Percentiles rank a stretch among this genome's conserved stretches.
phyloP scores from a whole-genome alignment of 92 coral and sea anemone species.

The Scolanthus callimorphus region DNA sequence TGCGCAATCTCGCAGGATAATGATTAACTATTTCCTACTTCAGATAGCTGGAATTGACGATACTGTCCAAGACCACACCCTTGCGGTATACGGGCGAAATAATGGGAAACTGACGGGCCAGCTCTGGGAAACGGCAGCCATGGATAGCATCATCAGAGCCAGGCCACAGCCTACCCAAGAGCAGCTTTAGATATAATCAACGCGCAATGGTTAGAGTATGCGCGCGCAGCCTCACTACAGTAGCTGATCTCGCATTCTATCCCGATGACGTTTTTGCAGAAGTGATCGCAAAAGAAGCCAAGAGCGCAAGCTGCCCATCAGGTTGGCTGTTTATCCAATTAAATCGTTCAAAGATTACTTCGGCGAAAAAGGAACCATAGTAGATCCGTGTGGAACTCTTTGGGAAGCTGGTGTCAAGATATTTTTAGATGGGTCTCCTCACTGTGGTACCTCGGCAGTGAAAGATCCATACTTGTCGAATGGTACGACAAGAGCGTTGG shows the following conservation, averaged over 20 bases:
- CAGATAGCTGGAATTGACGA: conserved; percentile 21
- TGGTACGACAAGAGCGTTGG: conserved; percentile 24
- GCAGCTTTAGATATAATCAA: not conserved
- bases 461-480: conserved; percentile 29
- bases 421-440: conserved; percentile 54
- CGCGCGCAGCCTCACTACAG: conserved; percentile 34
- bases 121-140: conserved; percentile 13
- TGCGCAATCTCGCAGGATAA: too few relatives aligned
- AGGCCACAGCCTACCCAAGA: conserved; percentile 4
- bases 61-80: not conserved
- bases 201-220: conserved; percentile 37
- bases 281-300: too few relatives aligned
- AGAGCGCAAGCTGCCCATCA: not conserved
- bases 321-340: not conserved
- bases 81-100: conserved; percentile 19
- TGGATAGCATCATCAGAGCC: not conserved
- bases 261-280: too few relatives aligned
- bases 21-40: too few relatives aligned
- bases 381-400: not conserved
- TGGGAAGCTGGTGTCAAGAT: too few relatives aligned
- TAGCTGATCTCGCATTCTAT: conserved; percentile 34
- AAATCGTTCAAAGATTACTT: not conserved
- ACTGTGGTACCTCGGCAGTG: conserved; percentile 49
- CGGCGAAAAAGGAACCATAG: not conserved
- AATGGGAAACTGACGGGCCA: conserved; percentile 34